Evolutionary conservation across 2,797 vertebrate species (phyloP).

Genomic region (Cygnus olor): DNA sequence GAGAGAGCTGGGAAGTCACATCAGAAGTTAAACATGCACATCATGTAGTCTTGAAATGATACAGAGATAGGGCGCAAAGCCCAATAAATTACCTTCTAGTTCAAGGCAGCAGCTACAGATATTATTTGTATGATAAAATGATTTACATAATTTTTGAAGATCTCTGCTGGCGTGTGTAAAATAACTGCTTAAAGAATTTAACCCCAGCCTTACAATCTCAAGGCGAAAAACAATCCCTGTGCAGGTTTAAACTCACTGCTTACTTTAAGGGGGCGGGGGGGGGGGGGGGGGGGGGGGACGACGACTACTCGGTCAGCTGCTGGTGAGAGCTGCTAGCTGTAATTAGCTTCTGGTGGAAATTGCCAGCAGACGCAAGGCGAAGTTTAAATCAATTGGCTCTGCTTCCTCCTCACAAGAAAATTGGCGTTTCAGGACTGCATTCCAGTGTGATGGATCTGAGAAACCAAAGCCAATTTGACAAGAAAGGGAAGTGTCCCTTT

Average conservation of each 20-base stretch:
- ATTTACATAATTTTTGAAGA: not conserved
- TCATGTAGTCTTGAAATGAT: not conserved
- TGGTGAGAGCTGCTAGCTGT: constrained; percentile 19
- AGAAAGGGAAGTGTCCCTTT: constrained; percentile 48
- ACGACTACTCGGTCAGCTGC: constrained; percentile 2
- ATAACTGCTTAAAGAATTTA: not conserved
- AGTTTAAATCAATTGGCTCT: constrained; percentile 65
- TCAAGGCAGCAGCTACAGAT: not conserved
- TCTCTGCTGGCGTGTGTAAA: not conserved
- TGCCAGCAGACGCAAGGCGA: constrained; percentile 41
- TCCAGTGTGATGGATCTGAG: constrained; percentile 43
- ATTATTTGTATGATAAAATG: not conserved
- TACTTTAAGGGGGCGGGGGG: not conserved
- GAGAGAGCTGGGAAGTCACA: not conserved
- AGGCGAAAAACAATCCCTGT: not conserved
- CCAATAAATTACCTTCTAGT: not conserved
- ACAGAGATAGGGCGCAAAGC: not conserved
- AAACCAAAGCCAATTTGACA: constrained; percentile 55
- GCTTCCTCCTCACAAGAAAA: constrained; percentile 58
- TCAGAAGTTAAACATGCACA: not conserved
- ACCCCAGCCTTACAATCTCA: not conserved
- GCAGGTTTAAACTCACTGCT: not conserved
- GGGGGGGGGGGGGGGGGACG: too few relatives aligned
- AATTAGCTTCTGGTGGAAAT: constrained; percentile 62
- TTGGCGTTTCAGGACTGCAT: constrained; percentile 18